phyloP scores from a whole-genome alignment of 2,113 vertebrate species.

The Lichenostomus cassidix region DNA sequence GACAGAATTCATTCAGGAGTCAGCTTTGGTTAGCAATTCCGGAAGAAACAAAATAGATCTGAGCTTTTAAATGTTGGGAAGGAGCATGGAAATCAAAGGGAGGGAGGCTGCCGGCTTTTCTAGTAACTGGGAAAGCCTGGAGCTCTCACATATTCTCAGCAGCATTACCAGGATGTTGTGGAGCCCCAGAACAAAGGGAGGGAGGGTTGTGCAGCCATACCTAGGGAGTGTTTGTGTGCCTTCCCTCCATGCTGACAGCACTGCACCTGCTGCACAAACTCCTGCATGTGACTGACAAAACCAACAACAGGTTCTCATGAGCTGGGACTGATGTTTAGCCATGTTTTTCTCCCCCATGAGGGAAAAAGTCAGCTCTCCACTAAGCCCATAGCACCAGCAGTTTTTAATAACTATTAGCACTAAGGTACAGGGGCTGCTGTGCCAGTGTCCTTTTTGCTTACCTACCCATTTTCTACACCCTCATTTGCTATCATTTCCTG shows the following conservation, averaged over 20 bases:
- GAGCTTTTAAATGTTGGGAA: constrained; percentile 21
- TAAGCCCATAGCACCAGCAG: background rate
- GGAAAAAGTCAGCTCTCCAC: background rate
- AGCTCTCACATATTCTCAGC: background rate
- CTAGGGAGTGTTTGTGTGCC: background rate
- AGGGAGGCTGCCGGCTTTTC: background rate
- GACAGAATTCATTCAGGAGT: constrained; percentile 60
- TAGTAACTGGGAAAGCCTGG: constrained; percentile 6
- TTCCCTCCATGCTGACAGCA: background rate
- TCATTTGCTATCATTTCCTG: background rate
- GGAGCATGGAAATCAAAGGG: background rate
- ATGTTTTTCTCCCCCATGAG: background rate
- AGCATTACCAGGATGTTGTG: rapidly evolving
- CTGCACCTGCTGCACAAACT: background rate
- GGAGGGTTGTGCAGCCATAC: background rate
- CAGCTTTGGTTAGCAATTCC: constrained; percentile 32
- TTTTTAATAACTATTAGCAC: background rate
- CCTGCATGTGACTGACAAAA: background rate
- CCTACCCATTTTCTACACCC: background rate
- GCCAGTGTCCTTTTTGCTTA: background rate
- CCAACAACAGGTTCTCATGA: background rate
- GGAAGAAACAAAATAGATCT: constrained; percentile 49
- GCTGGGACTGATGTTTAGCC: background rate
- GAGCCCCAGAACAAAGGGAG: background rate
- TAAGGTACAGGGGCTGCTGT: background rate